Conservation (phyloP, 1,140 invertebrate genomes). For the Holcopasites calliopsidis region DNA sequence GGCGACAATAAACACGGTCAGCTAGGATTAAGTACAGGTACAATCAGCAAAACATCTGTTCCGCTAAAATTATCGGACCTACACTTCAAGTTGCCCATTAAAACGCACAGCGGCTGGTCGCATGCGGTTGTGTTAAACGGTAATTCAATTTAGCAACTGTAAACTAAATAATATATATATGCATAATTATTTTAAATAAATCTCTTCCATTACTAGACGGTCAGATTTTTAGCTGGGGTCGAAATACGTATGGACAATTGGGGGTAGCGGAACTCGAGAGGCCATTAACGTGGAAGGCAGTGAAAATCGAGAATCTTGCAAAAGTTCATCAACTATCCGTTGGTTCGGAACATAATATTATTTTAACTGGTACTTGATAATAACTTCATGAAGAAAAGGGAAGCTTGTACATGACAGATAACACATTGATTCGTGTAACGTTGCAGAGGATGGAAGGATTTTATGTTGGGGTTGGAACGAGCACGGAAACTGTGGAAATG, state of each 20-base stretch:
- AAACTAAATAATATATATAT: not conserved
- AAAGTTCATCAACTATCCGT: constrained; percentile 82
- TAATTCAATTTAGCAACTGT: constrained; percentile 45
- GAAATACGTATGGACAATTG: constrained; percentile 90
- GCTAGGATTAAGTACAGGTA: constrained; percentile 79
- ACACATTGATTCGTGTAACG: constrained; percentile 12
- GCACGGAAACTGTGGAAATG: constrained; percentile 91
- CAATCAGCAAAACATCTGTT: constrained; percentile 78
- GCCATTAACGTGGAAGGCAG: constrained; percentile 59
- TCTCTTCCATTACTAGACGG: constrained; percentile 73
- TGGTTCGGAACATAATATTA: constrained; percentile 90
- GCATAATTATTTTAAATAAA: not conserved
- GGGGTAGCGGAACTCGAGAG: constrained; percentile 70
- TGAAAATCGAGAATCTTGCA: constrained; percentile 60
- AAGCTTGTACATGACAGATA: not conserved
- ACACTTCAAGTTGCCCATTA: constrained; percentile 7
- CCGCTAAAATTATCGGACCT: constrained; percentile 74
- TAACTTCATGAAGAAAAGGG: not conserved
- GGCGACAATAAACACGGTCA: constrained; percentile 89
- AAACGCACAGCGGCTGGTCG: constrained; percentile 86
- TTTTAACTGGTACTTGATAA: constrained; percentile 75
- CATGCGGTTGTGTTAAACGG: constrained; percentile 84
- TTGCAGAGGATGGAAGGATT: constrained; percentile 82
- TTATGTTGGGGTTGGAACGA: constrained; percentile 96
- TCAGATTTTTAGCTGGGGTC: constrained; percentile 86